These are phyloP conservation scores for Melanotaenia maccullochi DNA, from an alignment of 2,797 vertebrate species.

Conservation along the genomic window DNA sequence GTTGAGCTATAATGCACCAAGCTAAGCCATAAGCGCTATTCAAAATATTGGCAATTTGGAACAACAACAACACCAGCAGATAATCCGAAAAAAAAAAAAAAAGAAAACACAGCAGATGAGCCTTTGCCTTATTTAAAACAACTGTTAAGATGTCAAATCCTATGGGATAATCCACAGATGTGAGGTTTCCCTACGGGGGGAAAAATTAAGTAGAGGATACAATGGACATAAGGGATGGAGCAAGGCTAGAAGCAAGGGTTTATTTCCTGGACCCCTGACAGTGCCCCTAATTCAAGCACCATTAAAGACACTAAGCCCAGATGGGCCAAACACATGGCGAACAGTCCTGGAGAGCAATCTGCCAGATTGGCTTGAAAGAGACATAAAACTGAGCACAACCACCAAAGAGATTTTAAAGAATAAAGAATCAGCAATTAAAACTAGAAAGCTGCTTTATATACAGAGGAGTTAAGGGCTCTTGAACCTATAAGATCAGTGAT, in stretches of 20 bases:
- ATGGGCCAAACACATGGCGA: constrained; percentile 55
- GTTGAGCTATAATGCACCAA: constrained; percentile 27
- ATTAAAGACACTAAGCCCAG: constrained; percentile 53
- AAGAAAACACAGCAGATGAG: constrained; percentile 19
- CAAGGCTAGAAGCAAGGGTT: constrained; percentile 23
- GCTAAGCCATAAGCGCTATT: constrained; percentile 12
- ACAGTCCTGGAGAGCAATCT: constrained; percentile 45
- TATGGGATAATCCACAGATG: constrained; percentile 57
- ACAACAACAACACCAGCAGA: not conserved
- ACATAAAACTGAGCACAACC: constrained; percentile 29
- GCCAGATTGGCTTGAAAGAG: constrained; percentile 40
- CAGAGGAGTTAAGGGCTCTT: constrained; percentile 49
- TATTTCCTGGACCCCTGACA: constrained; percentile 38
- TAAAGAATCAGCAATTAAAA: constrained; percentile 53
- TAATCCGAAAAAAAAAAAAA: constrained; percentile 4
- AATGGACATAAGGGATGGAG: constrained; percentile 26
- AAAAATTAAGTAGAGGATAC: constrained; percentile 26
- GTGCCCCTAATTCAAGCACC: constrained; percentile 54
- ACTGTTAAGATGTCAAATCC: constrained; percentile 61
- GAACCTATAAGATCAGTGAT: constrained; percentile 59
- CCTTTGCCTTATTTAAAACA: constrained; percentile 24
- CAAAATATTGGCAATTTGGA: constrained; percentile 24
- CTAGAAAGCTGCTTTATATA: constrained; percentile 63
- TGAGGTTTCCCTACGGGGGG: constrained; percentile 32
- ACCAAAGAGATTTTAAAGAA: constrained; percentile 35